Evolutionary conservation across 2,113 vertebrate species (phyloP).

Genomic region (Prunella himalayana): DNA sequence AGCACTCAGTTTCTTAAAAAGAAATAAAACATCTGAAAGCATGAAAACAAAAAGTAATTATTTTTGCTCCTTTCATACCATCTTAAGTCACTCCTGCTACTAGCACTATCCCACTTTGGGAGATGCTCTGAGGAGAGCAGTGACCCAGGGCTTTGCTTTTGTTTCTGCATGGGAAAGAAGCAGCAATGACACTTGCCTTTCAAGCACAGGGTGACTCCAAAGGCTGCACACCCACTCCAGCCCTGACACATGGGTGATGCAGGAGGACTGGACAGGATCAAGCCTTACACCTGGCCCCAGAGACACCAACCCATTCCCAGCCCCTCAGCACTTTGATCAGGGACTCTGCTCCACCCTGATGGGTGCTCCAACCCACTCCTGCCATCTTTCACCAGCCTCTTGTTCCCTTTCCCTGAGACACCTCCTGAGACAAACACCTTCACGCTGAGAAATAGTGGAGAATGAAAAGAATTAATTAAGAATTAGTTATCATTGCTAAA

Average conservation of each 20-base stretch:
- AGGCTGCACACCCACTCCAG: not conserved
- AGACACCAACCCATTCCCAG: not conserved
- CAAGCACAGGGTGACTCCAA: not conserved
- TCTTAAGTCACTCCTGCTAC: not conserved
- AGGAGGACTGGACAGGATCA: not conserved
- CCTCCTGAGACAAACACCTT: not conserved
- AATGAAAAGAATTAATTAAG: not conserved
- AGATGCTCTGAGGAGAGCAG: not conserved
- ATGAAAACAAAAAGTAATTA: not conserved
- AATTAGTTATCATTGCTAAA: not conserved
- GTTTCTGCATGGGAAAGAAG: not conserved
- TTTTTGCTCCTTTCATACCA: not conserved
- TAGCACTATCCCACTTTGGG: not conserved
- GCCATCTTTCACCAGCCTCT: not conserved
- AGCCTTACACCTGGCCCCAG: not conserved
- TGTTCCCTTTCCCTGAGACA: not conserved
- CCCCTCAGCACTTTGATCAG: fast-evolving
- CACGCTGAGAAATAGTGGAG: fast-evolving
- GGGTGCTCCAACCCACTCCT: not conserved
- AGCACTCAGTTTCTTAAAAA: not conserved
- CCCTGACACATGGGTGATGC: not conserved
- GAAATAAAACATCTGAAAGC: not conserved
- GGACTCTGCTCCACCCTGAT: not conserved
- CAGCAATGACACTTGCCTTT: not conserved
- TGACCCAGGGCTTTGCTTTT: not conserved